Evolutionary conservation across 1,140 invertebrate species (phyloP), one percentile per base, ranked within the genome.

Genomic region (Zaprionus capensis): DNA sequence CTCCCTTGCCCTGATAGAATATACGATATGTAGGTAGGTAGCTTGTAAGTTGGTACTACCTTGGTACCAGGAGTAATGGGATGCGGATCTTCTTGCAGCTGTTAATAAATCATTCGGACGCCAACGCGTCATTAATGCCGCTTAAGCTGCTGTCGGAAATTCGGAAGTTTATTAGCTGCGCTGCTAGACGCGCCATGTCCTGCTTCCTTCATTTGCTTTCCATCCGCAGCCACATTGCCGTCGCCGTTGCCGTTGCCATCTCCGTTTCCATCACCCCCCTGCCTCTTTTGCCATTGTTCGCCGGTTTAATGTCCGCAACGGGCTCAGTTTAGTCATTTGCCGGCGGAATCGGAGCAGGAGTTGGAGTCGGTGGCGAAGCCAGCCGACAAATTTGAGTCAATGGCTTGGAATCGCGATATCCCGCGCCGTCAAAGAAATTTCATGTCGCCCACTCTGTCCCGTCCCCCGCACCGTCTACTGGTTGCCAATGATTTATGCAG

Each of bases 91-190:
- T 5, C 20, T 24, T 55, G 5, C 17, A 26, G 14, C 72, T 67
- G 75, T 77, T 77, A 76, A 80, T 80, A 80, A 80, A 80, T 80
- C 78, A 80, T 75, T 77, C 68, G 78, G 65, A 70, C 61, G 73
- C 73, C 68, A 76, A 65, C 55, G 62, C 74, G 74, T 72, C 78
- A 73, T 80, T 80, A 80, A 80, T 80, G 75, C 78, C 74, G 75
- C 78, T 77, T 80, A 77, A 80, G 78, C 78, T 77, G 75, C 61
- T 80, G 78, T 76, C 69, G 75, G 69, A 68, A 77, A 80, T 73
- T 76, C 72, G 73, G 69, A 73, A 80, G 78, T 80, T 80, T 76
- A 80, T 80, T 80, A 80, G 76, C 69, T 80, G 69, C 69, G 28
- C 78, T 67, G 62, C 73, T 76, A 76, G 73, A 76, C 73, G 61